Evolutionary conservation across 2,113 vertebrate species (phyloP).

Genomic region (Mustelus asterias): DNA sequence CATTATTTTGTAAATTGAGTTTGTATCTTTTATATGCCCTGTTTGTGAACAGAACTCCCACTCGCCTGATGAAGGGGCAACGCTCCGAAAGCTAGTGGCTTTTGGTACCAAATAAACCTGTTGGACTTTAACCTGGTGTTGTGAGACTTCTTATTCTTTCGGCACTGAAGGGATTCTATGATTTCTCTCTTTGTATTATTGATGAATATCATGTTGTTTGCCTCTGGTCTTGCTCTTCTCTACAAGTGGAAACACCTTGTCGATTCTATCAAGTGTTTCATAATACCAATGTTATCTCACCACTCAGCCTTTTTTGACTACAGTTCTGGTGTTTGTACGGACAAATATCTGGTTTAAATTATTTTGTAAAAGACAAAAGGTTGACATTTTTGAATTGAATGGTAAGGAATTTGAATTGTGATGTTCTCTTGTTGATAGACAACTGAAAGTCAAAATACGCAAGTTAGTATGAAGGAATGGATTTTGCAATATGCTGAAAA

Average conservation of each 20-base stretch:
- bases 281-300: background rate
- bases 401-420: background rate
- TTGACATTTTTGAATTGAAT: background rate
- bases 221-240: background rate
- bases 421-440: slow-evolving; percentile 40
- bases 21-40: too few species aligned
- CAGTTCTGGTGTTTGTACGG: background rate
- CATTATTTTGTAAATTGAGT: too few species aligned
- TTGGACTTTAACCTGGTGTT: too few species aligned
- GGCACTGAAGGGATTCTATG: background rate
- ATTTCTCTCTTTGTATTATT: background rate
- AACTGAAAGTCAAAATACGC: slow-evolving; percentile 54
- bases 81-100: too few species aligned
- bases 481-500: slow-evolving; percentile 83
- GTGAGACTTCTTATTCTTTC: background rate
- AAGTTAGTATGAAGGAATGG: slow-evolving; percentile 83
- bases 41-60: too few species aligned
- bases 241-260: background rate
- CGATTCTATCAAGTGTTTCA: background rate
- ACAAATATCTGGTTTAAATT: background rate
- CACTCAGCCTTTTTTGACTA: background rate
- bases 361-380: background rate
- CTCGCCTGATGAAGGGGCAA: too few species aligned
- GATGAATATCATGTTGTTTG: background rate
- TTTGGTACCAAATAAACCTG: too few species aligned